A percentile compares a stretch with the other conserved stretches of the same genome.
Evolutionary conservation across 1,140 invertebrate species (phyloP).

Genomic region (Drosophila pectinifera): DNA sequence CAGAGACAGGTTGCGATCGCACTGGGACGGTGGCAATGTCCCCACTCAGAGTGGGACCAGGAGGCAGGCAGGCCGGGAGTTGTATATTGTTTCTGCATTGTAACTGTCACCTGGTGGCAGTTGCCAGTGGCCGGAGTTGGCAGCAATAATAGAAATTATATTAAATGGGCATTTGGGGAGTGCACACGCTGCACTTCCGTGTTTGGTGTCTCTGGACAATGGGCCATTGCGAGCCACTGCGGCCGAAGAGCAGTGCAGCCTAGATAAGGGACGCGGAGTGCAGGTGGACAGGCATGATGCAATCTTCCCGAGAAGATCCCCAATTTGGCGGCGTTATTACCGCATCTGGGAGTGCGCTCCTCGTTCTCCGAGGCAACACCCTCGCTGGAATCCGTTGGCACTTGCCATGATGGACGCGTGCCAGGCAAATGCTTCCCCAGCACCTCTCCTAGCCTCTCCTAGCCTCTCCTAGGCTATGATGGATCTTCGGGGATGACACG

Average conservation of each 20-base stretch:
- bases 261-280: constrained; percentile 15
- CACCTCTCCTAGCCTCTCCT: constrained; percentile 36
- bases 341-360: constrained; percentile 43
- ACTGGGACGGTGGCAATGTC: constrained; percentile 62
- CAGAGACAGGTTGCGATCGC: constrained; percentile 36
- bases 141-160: constrained; percentile 82
- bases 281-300: constrained; percentile 34
- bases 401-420: constrained; percentile 74
- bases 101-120: constrained; percentile 80
- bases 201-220: constrained; percentile 67
- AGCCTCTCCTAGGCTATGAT: constrained; percentile 66
- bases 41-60: constrained; percentile 27
- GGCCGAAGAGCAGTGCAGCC: too few relatives aligned
- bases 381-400: constrained; percentile 38
- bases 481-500: constrained; percentile 77
- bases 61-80: constrained; percentile 30
- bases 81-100: constrained; percentile 80
- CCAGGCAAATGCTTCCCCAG: constrained; percentile 68
- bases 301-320: constrained; percentile 41
- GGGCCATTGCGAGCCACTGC: constrained; percentile 64
- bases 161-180: constrained; percentile 80
- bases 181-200: constrained; percentile 71
- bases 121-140: constrained; percentile 65
- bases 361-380: constrained; percentile 29
- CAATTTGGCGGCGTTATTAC: constrained; percentile 72